Evolutionary conservation across 2,888 invertebrate species (phyloP).

Genomic region (Agrochola macilenta): DNA sequence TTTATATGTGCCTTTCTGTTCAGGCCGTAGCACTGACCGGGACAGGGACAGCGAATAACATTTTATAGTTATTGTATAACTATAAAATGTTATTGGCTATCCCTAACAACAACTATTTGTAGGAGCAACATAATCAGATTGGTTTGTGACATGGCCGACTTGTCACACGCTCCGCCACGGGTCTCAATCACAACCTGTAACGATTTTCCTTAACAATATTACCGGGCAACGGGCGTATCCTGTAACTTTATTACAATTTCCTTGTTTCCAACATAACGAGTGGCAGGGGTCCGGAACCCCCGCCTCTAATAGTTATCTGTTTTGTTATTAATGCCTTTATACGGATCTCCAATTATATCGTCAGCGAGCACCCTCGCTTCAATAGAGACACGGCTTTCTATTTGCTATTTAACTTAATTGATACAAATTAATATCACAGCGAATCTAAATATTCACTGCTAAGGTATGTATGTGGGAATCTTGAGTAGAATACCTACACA

Average conservation of each 20-base stretch:
- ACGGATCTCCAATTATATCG: slow-evolving; percentile 85
- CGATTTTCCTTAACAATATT: slow-evolving; percentile 82
- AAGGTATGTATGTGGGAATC: slow-evolving; percentile 35
- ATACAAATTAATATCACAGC: slow-evolving; percentile 61
- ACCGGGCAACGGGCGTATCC: slow-evolving; percentile 77
- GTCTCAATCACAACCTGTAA: slow-evolving; percentile 75
- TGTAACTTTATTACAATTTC: slow-evolving; percentile 84
- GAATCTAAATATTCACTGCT: slow-evolving; percentile 51
- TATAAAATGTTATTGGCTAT: slow-evolving; percentile 17
- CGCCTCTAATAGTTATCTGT: slow-evolving; percentile 83
- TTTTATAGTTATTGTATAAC: too few relatives aligned
- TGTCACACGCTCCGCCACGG: slow-evolving; percentile 60
- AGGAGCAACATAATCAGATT: slow-evolving; percentile 65
- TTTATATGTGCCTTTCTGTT: neutral
- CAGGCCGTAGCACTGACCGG: slow-evolving; percentile 11
- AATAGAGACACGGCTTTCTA: slow-evolving; percentile 72
- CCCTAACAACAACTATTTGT: slow-evolving; percentile 49
- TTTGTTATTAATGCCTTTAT: slow-evolving; percentile 87
- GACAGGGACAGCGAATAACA: too few relatives aligned
- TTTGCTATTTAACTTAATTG: slow-evolving; percentile 72
- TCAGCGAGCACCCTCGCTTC: slow-evolving; percentile 71
- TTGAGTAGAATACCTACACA: slow-evolving; percentile 11
- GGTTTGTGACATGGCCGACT: slow-evolving; percentile 66
- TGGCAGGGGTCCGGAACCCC: slow-evolving; percentile 77
- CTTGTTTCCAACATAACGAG: slow-evolving; percentile 83